Base-by-base conservation (phyloP, 2,888 invertebrate species). In the Stegophylla sp. region DNA sequence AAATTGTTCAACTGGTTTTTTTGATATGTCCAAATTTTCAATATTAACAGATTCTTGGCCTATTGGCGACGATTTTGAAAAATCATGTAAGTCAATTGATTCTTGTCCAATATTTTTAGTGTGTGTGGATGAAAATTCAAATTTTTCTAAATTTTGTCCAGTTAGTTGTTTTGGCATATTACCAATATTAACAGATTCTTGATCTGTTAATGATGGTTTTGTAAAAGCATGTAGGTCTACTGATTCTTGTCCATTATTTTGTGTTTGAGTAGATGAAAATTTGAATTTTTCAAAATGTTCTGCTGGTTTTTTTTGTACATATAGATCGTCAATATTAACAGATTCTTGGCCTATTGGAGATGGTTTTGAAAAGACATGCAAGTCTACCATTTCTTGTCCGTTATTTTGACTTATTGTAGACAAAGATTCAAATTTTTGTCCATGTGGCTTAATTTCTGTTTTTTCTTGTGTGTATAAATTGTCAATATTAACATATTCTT, bases 81-180 rank as follows among this genome's bases (percentile, higher is more conserved):
- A 53, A 1, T 3, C 26, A n/a, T 51, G 17, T 28, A 74, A 28
- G 5, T 74, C 74, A 26, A 74, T 48, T n/a, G 74, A 74, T 74
- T 74, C 23, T 74, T 74, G 74, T 1, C 74, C 74, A 9, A 41
- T 23, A n/a, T 41, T 17, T 23, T 73, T 41, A 3, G 1, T 26
- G 45, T 73, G 43, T 23, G 73, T 23, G n/a, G 48, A 66, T 51
- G 74, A 74, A 34, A 63, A 63, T 12, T 75, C 64, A 10, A 28
- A 23, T 51, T 72, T 72, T 72, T 72, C 72, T 26, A 43, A 59
- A 13, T 59, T 4, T 69, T 48, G 41, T 4, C 17, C 15, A 15
- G 9, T 73, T 34, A 13, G 43, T 43, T 43, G 20, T 23, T 43
- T 66, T 13, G 20, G n/a, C n/a, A n/a, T n/a, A n/a, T 5, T 4